Evolutionary conservation across 2,888 invertebrate genomes (phyloP), one percentile per base, ranked within the genome.

Genomic region (Eutolmus rufibarbis): DNA sequence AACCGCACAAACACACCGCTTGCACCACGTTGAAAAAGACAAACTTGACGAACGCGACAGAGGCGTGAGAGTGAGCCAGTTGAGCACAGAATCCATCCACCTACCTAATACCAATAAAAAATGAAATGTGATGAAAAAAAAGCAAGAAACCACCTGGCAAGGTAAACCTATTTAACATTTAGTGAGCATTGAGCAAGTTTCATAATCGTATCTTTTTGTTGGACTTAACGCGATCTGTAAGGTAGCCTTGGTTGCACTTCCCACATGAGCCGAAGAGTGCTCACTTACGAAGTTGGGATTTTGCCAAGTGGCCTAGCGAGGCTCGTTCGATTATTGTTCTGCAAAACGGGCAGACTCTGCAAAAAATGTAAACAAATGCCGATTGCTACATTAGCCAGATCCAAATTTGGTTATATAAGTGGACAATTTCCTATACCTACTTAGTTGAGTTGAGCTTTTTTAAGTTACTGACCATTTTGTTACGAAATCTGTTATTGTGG

Each of bases 241-340:
- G 51, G 14, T 77, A 74, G 77, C 88, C 88, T 88, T 88, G 88
- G 76, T 31, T 76, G 56, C 74, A 81, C 88, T 82, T 79, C 88
- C 86, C 82, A 88, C 88, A 81, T 23, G 66, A 12, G 19, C 12
- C 12, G 66, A 66, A 66, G 12, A 66, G 2, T 66, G 66, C 12
- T 66, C 28, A 28, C 66, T 66, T 66, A 66, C 23, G 12, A 66
- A 23, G 66, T 66, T 66, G 66, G 66, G 66, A 23, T 19, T 66
- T 66, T 23, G 66, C 28, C 23, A 23, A 66, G 23, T 8, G 19
- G 66, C 51, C 51, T 51, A 51, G 51, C 51, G 1, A n/a, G 51
- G 51, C n/a, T 66, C 1, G 66, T 12, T 66, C 19, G 23, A 66
- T 66, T 66, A 66, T 28, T 66, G 5, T 66, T 66, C 66, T 66